A percentile compares a stretch with the other conserved stretches of the same genome.
phyloP scores from a whole-genome alignment of 2,888 invertebrate genomes.

The Microctonus hyperodae region DNA sequence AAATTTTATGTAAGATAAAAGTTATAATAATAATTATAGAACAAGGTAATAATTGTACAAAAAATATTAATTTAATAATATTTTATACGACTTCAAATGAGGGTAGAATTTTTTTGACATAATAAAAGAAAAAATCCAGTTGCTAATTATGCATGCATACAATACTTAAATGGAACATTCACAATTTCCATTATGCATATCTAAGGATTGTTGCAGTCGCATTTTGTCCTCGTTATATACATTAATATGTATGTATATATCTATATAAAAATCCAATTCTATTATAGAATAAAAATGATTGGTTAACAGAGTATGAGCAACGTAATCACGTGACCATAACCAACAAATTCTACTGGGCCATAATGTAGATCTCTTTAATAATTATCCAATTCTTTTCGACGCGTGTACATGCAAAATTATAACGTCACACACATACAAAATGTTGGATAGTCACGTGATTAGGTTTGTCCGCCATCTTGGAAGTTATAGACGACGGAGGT shows the following conservation, averaged over 20 bases:
- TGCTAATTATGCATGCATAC: not conserved
- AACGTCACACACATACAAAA: constrained; percentile 54
- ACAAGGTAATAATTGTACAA: too few species aligned
- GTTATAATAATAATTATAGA: too few species aligned
- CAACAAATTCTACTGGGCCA: constrained; percentile 13
- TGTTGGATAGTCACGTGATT: constrained; percentile 54
- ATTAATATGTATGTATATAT: too few species aligned
- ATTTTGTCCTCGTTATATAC: constrained; percentile 15
- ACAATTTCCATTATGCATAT: constrained; percentile 7
- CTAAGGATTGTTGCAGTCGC: constrained; percentile 41
- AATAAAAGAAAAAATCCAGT: not conserved
- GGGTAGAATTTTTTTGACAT: not conserved
- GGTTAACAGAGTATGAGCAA: constrained; percentile 13
- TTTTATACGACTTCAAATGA: not conserved
- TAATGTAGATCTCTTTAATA: not conserved
- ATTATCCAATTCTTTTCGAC: not conserved
- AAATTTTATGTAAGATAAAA: not conserved
- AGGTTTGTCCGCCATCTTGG: constrained; percentile 52
- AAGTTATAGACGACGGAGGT: constrained; percentile 55
- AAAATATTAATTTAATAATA: too few species aligned
- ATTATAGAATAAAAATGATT: constrained; percentile 5
- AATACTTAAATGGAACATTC: not conserved
- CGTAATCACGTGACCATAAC: constrained; percentile 34
- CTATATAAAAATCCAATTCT: too few species aligned
- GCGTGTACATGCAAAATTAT: constrained; percentile 13